Percentiles rank a stretch among this genome's conserved stretches.
Evolutionary conservation across 2,888 invertebrate genomes (phyloP).

Genomic region (Hybos culiciformis): DNA sequence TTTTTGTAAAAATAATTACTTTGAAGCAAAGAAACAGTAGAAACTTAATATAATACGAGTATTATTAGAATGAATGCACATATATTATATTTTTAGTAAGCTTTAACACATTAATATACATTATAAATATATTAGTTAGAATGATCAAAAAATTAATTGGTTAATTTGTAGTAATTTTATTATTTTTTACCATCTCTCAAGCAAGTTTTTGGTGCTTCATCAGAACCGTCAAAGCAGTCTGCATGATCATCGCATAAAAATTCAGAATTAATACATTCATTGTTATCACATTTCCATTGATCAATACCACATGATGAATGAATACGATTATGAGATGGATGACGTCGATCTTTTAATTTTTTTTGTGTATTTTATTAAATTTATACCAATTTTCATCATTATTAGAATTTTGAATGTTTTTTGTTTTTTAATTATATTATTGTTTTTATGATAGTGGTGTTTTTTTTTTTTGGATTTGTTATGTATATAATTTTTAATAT

Average conservation of each 20-base stretch:
- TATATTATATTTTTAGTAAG: neutral
- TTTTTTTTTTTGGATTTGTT: too few relatives aligned
- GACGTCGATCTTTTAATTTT: neutral
- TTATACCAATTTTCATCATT: constrained; percentile 7
- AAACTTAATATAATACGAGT: too few relatives aligned
- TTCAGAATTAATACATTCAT: constrained; percentile 44
- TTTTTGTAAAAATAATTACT: too few relatives aligned
- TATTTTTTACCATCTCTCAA: neutral
- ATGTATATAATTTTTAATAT: too few relatives aligned
- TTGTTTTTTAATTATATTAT: constrained; percentile 9
- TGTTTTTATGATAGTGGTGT: too few relatives aligned
- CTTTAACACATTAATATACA: neutral
- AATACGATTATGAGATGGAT: constrained; percentile 1
- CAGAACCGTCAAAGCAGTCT: constrained; percentile 48
- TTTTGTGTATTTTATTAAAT: constrained; percentile 3
- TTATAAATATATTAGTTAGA: constrained; percentile 7
- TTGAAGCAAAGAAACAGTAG: too few relatives aligned
- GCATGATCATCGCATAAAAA: constrained; percentile 41
- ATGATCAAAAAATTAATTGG: constrained; percentile 6
- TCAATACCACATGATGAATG: constrained; percentile 21
- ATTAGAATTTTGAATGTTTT: constrained; percentile 12
- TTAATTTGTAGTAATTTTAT: too few relatives aligned
- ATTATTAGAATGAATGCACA: too few relatives aligned
- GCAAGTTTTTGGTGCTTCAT: constrained; percentile 34
- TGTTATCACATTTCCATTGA: constrained; percentile 49